Evolutionary conservation across 2,113 vertebrate species (phyloP).

Genomic region (Bubalus kerabau): DNA sequence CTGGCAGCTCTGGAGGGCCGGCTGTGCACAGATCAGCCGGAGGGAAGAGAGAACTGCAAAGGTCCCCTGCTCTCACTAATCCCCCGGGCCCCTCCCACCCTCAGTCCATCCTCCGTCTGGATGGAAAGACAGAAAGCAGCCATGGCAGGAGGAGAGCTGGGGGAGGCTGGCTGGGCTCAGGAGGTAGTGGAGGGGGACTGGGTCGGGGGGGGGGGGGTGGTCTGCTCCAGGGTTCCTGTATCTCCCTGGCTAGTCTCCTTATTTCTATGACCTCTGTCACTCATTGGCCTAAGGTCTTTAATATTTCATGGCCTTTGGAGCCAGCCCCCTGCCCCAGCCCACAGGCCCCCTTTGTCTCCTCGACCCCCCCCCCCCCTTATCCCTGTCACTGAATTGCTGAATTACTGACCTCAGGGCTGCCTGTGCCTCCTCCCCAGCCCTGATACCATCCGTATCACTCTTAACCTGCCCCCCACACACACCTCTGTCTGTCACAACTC

Average conservation of each 20-base stretch:
- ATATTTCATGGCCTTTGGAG: slow-evolving; percentile 66
- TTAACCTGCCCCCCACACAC: not conserved
- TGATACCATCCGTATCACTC: not conserved
- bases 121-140: not conserved
- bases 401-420: slow-evolving; percentile 42
- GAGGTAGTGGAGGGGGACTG: not conserved
- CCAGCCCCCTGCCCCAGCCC: slow-evolving; percentile 30
- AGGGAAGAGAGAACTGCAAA: slow-evolving; percentile 22
- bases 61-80: slow-evolving; percentile 37
- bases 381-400: slow-evolving; percentile 23
- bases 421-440: not conserved
- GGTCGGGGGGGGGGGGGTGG: not conserved
- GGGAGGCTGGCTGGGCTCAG: slow-evolving; percentile 9
- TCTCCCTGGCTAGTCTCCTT: slow-evolving; percentile 14
- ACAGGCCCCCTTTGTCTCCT: slow-evolving; percentile 46
- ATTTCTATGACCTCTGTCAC: slow-evolving; percentile 56
- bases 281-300: slow-evolving; percentile 59
- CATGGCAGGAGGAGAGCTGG: not conserved
- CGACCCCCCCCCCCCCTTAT: not conserved
- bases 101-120: not conserved
- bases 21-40: slow-evolving; percentile 37
- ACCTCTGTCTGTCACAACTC: not conserved
- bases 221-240: not conserved
- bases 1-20: slow-evolving; percentile 58
- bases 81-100: not conserved